These are phyloP conservation scores for Rhizomys pruinosus DNA, from an alignment of 2,113 vertebrate species.

Conservation along the genomic window DNA sequence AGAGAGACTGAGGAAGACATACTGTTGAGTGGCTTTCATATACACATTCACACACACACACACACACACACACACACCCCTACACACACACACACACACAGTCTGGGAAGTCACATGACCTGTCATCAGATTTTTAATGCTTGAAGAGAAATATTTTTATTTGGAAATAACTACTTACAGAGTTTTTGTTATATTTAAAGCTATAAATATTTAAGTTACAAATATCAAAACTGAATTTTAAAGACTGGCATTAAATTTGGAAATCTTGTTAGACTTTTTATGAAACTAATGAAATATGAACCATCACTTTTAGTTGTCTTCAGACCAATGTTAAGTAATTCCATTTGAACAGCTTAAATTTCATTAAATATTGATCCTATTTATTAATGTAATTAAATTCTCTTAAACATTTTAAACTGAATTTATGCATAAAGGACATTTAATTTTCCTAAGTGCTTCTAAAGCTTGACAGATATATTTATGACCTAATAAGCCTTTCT, in stretches of 20 bases:
- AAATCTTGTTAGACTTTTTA: conserved; percentile 20
- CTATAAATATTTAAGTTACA: background rate
- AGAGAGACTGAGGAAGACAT: no score
- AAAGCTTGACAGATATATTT: conserved; percentile 17
- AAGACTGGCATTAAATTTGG: conserved; percentile 4
- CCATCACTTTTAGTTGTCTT: background rate
- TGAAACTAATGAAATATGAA: background rate
- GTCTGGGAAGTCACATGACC: background rate
- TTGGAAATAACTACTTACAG: background rate
- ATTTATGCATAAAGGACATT: conserved; percentile 23
- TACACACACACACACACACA: no score
- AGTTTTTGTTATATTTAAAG: background rate
- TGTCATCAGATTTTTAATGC: background rate
- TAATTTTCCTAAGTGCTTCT: conserved; percentile 68
- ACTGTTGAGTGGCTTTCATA: no score
- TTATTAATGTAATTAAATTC: conserved; percentile 60
- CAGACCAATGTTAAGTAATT: background rate
- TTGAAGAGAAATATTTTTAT: background rate
- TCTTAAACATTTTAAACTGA: conserved; percentile 35
- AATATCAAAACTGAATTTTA: background rate
- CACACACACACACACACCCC: background rate
- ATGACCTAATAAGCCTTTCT: background rate
- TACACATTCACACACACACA: background rate
- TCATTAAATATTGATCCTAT: background rate
- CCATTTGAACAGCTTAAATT: conserved; percentile 18